Percentiles rank a stretch among this genome's conserved stretches.
Conservation (phyloP, 1,140 invertebrate genomes). For the Cyrtorhinus lividipennis region DNA sequence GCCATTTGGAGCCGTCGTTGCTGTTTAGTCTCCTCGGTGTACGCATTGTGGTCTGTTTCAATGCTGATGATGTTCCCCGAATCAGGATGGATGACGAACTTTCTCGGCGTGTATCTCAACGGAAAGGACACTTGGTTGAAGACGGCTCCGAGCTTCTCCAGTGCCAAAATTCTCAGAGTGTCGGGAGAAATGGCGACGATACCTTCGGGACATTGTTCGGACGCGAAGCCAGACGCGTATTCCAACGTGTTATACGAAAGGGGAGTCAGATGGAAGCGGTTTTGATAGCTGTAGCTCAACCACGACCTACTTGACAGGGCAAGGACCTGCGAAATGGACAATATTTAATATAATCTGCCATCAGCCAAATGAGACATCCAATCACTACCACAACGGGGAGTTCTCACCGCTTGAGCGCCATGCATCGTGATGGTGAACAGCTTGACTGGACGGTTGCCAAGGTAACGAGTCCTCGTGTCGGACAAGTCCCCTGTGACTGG, state of each 20-base stretch:
- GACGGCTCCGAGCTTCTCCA: slow-evolving; percentile 96
- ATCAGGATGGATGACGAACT: slow-evolving; percentile 86
- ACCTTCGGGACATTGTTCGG: slow-evolving; percentile 97
- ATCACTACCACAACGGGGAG: background rate
- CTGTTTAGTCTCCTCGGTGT: slow-evolving; percentile 92
- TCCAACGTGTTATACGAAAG: slow-evolving; percentile 92
- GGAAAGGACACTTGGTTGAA: slow-evolving; percentile 92
- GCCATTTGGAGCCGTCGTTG: slow-evolving; percentile 68
- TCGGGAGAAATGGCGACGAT: slow-evolving; percentile 98
- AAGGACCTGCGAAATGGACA: slow-evolving; percentile 57
- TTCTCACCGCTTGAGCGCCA: slow-evolving; percentile 73
- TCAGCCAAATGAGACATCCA: background rate
- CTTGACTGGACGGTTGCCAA: slow-evolving; percentile 90
- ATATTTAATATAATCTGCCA: no score
- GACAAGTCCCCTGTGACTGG: slow-evolving; percentile 92
- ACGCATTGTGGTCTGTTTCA: slow-evolving; percentile 97
- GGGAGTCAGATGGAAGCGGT: slow-evolving; percentile 87
- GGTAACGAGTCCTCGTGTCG: slow-evolving; percentile 90
- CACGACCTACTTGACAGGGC: slow-evolving; percentile 97
- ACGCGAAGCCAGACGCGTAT: slow-evolving; percentile 95
- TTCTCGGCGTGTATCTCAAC: slow-evolving; percentile 89
- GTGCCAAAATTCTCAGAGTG: slow-evolving; percentile 88
- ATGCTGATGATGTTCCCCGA: slow-evolving; percentile 84
- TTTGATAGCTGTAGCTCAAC: slow-evolving; percentile 98
- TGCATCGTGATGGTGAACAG: slow-evolving; percentile 91